A percentile compares a stretch with the other conserved stretches of the same genome.
Evolutionary conservation across 2,113 vertebrate species (phyloP).

Genomic region (Dasyurus viverrinus): DNA sequence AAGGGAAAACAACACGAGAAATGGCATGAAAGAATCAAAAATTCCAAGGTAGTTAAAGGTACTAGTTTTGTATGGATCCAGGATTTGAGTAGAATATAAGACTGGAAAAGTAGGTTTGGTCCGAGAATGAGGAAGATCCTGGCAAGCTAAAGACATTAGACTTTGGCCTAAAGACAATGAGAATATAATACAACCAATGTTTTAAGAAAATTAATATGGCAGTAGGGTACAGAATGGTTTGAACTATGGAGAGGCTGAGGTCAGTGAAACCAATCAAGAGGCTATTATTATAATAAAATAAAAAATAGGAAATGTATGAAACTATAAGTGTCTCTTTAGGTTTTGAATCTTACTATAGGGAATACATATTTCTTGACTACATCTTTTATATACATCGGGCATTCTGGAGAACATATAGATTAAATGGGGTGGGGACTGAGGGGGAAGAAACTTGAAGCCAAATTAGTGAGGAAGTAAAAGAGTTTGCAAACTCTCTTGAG

Average conservation of each 20-base stretch:
- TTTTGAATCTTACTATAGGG: not conserved
- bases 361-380: constrained; percentile 15
- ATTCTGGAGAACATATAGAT: not conserved
- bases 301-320: constrained; percentile 2
- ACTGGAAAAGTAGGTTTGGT: not conserved
- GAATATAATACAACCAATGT: not conserved
- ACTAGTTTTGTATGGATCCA: not conserved
- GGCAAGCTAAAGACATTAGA: not conserved
- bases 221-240: not conserved
- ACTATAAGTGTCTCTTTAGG: not conserved
- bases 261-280: not conserved
- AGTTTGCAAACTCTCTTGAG: not conserved
- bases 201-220: not conserved
- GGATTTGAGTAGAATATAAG: not conserved
- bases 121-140: not conserved
- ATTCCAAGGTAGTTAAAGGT: not conserved
- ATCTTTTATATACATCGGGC: constrained; percentile 25
- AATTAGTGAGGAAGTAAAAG: not conserved
- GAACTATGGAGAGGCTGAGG: not conserved
- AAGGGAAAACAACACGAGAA: not conserved
- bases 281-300: not conserved
- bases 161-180: not conserved
- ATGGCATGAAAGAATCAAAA: not conserved
- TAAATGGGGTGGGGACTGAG: no score
- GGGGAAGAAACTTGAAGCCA: not conserved